Percentiles rank a stretch among this genome's conserved stretches.
phyloP scores from a whole-genome alignment of 1,140 invertebrate species.

The Phthorimaea operculella region DNA sequence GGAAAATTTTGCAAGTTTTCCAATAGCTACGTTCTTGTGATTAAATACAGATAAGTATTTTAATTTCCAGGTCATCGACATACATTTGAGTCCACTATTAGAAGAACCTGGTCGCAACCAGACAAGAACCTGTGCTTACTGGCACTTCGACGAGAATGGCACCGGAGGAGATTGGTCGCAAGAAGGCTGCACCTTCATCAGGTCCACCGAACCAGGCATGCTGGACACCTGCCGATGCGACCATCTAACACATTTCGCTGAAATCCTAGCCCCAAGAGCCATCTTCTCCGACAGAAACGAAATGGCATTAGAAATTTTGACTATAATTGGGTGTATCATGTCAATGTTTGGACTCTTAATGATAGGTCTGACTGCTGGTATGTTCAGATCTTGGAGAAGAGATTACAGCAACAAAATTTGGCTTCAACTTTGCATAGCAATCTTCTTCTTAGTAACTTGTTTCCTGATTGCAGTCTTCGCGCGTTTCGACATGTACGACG shows the following conservation, averaged over 20 bases:
- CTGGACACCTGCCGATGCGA: conserved; percentile 61
- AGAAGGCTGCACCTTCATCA: conserved; percentile 52
- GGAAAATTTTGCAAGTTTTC: too few relatives aligned
- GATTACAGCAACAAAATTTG: conserved; percentile 67
- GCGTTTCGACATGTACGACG: conserved; percentile 34
- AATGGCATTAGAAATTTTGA: conserved; percentile 42
- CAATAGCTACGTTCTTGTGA: too few relatives aligned
- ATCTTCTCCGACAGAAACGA: conserved; percentile 45
- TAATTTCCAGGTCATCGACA: conserved; percentile 46
- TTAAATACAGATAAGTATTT: conserved; percentile 3
- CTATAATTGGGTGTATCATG: conserved; percentile 54
- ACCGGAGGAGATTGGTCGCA: conserved; percentile 51
- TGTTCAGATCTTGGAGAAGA: conserved; percentile 61
- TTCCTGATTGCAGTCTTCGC: conserved; percentile 51
- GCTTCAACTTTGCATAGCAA: conserved; percentile 59
- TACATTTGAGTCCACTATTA: conserved; percentile 40
- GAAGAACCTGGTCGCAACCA: conserved; percentile 30
- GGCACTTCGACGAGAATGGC: conserved; percentile 48
- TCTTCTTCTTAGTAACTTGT: conserved; percentile 44
- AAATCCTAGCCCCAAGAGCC: conserved; percentile 46
- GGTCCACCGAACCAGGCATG: conserved; percentile 21
- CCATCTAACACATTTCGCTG: conserved; percentile 67
- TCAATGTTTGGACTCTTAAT: conserved; percentile 57
- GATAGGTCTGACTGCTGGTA: conserved; percentile 53
- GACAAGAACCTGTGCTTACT: conserved; percentile 55